Base-by-base conservation (phyloP, 2,888 invertebrate species). In the Pseudoips prasinana region DNA sequence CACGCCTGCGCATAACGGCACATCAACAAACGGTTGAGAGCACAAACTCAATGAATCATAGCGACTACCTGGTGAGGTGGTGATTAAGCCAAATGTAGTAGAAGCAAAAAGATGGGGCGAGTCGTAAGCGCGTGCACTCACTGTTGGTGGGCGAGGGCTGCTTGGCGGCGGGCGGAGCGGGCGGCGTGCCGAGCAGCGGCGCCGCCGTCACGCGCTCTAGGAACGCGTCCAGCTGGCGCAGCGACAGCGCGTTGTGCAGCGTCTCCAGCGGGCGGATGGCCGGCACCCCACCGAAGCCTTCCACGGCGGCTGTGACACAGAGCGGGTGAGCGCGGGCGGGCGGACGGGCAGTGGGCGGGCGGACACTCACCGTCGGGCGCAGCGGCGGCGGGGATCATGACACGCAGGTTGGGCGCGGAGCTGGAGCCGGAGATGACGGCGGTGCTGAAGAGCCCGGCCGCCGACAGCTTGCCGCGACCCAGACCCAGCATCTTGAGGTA, bases 211-310 rank as follows among this genome's bases (percentile, higher is more conserved):
- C 95, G 58, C 94, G 92, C 65, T 96, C 95, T 75, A 99, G 88
- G 82, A 98, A 99, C 25, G 87, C 90, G 77, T 98, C 98, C 63
- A 99, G 89, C 75, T 98, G 97, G 24, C 94, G 93, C 67, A 98
- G 90, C 29, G 98, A 98, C 53, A 99, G 89, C 27, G 98, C 96
- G 86, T 99, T 99, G 91, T 99, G 99, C 41, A 99, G 90, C 2
- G 99, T 99, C 90, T 99, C 99, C 76, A 99, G 86, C 1, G 98
- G 98, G 18, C 98, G 93, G 59, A 99, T 96, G 1, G 98, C 95
- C 11, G 99, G 99, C 49, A 98, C 98, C 37, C 96, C 96, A 42
- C 95, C 96, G 79, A 95, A 95, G 18, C 95, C 96, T 82, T 95
- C 95, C 72, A 95, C 91, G 33, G 94, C 95, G 90, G 90, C 79